Evolutionary conservation across 2,113 vertebrate species (phyloP).

Genomic region (Pseudorectes ferrugineus): DNA sequence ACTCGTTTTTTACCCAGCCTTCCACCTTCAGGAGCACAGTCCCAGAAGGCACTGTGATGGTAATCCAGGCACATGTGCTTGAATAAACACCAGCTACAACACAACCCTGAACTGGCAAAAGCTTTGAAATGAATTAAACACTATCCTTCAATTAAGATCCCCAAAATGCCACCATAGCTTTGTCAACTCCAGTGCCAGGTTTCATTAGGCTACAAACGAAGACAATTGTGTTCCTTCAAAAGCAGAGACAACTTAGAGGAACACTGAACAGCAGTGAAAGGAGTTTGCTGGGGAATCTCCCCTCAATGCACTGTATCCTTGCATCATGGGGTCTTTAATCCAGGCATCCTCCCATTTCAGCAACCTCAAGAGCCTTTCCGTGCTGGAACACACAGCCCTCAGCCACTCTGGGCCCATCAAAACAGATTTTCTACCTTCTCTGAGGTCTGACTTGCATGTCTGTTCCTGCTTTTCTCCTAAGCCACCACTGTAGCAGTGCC

Average conservation of each 20-base stretch:
- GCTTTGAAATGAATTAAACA: neutral
- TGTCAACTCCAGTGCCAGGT: neutral
- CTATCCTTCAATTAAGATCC: neutral
- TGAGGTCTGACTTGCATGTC: neutral
- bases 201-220: neutral
- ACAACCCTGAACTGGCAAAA: neutral
- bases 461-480: neutral
- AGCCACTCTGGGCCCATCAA: neutral
- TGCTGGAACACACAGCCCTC: neutral
- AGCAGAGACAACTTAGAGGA: neutral
- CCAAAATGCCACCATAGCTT: neutral
- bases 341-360: neutral
- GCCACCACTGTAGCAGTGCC: no score
- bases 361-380: neutral
- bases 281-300: neutral
- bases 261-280: neutral
- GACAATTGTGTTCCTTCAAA: neutral
- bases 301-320: neutral
- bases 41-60: neutral
- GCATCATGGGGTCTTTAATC: neutral
- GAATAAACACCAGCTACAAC: neutral
- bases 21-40: neutral
- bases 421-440: neutral
- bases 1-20: neutral
- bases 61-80: rapidly evolving